Percentiles rank a stretch among this genome's conserved stretches.
Conservation (phyloP, 2,888 invertebrate genomes). For the Ecliptopera silaceata region DNA sequence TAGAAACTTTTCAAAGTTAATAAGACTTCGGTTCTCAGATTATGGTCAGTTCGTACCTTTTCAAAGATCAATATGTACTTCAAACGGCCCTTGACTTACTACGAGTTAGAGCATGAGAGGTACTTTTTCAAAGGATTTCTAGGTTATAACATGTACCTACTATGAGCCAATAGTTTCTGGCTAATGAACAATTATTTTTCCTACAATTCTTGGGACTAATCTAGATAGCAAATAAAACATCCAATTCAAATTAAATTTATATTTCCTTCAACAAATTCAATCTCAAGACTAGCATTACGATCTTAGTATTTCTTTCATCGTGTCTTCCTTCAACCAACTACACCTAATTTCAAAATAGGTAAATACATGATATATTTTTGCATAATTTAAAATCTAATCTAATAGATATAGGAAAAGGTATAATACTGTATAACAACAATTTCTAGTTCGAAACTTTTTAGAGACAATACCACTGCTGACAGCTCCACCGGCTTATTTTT, state of each 20-base stretch:
- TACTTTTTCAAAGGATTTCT: no score
- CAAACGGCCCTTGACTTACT: no score
- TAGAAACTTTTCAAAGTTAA: no score
- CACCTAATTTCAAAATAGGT: conserved; percentile 2
- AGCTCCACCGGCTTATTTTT: neutral
- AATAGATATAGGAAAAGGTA: conserved; percentile 55
- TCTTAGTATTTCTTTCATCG: conserved; percentile 7
- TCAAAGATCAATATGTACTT: no score
- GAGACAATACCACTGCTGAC: conserved; percentile 11
- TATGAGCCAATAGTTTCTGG: no score
- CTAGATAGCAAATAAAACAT: neutral
- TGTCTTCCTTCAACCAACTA: neutral
- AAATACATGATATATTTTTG: conserved; percentile 27
- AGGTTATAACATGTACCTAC: no score
- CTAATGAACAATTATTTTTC: no score
- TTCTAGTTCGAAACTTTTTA: conserved; percentile 39
- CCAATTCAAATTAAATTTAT: neutral
- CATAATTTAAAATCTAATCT: conserved; percentile 2
- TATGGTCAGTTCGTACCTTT: no score
- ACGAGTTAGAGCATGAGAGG: no score
- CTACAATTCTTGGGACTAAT: neutral
- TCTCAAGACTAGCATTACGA: conserved; percentile 20
- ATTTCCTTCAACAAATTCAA: conserved; percentile 5
- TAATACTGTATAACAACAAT: conserved; percentile 68
- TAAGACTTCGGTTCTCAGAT: no score